phyloP scores from a whole-genome alignment of 1,140 invertebrate genomes.

The Pogonomyrmex californicus region DNA sequence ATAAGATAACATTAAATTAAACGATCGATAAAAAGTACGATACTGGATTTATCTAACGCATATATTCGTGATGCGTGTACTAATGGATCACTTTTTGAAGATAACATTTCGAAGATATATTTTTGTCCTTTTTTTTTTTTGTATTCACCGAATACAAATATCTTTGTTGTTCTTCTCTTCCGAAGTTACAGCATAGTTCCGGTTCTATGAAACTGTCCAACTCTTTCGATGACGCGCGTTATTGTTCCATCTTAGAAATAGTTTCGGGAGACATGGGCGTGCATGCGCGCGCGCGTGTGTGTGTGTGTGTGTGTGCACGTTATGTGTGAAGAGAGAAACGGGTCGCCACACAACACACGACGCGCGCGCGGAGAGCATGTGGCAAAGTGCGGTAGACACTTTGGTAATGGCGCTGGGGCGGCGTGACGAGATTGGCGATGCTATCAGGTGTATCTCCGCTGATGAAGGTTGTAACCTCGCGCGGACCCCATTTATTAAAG shows the following conservation, averaged over 20 bases:
- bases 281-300: neutral
- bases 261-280: neutral
- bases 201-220: neutral
- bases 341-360: constrained; percentile 34
- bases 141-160: neutral
- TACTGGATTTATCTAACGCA: no score
- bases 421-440: constrained; percentile 83
- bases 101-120: neutral
- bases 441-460: constrained; percentile 82
- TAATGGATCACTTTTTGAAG: neutral
- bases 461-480: constrained; percentile 84
- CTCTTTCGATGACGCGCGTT: neutral
- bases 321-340: constrained; percentile 40
- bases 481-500: constrained; percentile 83
- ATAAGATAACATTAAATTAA: neutral
- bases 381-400: constrained; percentile 76
- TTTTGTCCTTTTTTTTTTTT: neutral
- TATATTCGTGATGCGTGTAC: neutral
- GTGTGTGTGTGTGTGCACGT: neutral
- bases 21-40: neutral
- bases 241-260: constrained; percentile 34
- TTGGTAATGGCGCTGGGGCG: constrained; percentile 79
- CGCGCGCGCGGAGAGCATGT: constrained; percentile 59
- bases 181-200: constrained; percentile 14
- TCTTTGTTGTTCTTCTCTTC: neutral